These are phyloP conservation scores for Manis crassicaudata DNA, from an alignment of 2,797 vertebrate genomes.

Conservation along the genomic window DNA sequence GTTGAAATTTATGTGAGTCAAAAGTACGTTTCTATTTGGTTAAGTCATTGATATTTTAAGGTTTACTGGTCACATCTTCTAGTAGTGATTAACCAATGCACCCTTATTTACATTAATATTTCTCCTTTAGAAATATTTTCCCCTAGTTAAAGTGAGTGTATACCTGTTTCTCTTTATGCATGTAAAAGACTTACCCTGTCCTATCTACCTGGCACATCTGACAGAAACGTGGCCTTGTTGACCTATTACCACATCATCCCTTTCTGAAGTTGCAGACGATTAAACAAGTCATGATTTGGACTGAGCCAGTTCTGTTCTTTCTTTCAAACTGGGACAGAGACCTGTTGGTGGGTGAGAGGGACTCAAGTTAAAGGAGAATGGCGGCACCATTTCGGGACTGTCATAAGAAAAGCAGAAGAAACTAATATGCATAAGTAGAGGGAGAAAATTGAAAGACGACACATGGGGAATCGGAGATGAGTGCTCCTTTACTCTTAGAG, in stretches of 20 bases:
- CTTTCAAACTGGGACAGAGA: not conserved
- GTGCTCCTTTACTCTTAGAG: not conserved
- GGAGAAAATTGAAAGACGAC: not conserved
- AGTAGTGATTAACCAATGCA: not conserved
- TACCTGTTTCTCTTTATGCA: not conserved
- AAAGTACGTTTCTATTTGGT: not conserved
- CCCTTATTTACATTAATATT: not conserved
- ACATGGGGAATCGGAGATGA: not conserved
- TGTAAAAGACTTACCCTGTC: not conserved
- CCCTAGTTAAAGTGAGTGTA: not conserved
- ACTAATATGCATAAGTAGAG: not conserved
- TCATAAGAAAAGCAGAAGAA: not conserved
- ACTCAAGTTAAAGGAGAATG: not conserved
- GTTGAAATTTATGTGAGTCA: not conserved
- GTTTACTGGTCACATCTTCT: not conserved
- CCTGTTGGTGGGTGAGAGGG: not conserved
- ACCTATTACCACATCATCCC: not conserved
- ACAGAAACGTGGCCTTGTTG: not conserved
- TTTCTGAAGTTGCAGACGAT: not conserved
- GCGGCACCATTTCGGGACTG: not conserved
- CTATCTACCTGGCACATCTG: fast-evolving
- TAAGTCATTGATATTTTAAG: not conserved
- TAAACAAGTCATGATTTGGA: not conserved
- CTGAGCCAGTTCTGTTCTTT: not conserved
- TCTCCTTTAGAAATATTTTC: not conserved